Conservation (phyloP, 2,888 invertebrate species). For the Bhutanitis thaidina region DNA sequence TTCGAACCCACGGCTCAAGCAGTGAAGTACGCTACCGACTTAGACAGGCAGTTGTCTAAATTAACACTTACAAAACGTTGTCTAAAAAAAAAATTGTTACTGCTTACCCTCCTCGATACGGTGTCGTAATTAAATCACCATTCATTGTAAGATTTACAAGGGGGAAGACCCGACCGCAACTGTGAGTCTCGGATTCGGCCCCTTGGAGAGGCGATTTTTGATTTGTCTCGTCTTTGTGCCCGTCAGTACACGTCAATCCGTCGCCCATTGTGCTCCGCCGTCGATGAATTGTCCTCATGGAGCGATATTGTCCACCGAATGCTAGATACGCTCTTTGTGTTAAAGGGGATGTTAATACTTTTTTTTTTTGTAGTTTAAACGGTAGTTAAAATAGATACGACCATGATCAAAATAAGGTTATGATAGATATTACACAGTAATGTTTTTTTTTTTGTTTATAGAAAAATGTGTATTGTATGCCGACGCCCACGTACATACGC, state of each 20-base stretch:
- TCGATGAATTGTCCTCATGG: conserved; percentile 29
- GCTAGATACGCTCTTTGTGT: conserved; percentile 3
- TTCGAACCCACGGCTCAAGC: no score
- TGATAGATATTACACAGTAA: no score
- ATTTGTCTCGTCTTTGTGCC: conserved; percentile 49
- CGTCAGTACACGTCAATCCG: conserved; percentile 47
- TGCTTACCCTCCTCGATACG: conserved; percentile 3
- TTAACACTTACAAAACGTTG: no score
- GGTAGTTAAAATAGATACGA: no score
- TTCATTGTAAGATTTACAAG: conserved; percentile 22
- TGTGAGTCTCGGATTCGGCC: conserved; percentile 18
- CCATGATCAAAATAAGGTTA: no score
- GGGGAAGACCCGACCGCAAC: conserved; percentile 23
- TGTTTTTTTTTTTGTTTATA: no score
- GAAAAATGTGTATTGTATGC: no score
- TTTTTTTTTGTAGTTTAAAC: neutral
- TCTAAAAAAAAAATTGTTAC: no score
- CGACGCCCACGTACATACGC: no score
- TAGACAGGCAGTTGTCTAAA: no score
- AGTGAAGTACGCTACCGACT: no score
- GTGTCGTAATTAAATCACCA: conserved; percentile 26
- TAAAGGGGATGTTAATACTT: neutral
- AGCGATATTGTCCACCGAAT: neutral
- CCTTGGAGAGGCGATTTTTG: conserved; percentile 40
- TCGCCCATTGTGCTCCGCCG: conserved; percentile 42